Evolutionary conservation across 2,888 invertebrate genomes (phyloP), one percentile per base, ranked within the genome.

Genomic region (Campopleginae sp.): DNA sequence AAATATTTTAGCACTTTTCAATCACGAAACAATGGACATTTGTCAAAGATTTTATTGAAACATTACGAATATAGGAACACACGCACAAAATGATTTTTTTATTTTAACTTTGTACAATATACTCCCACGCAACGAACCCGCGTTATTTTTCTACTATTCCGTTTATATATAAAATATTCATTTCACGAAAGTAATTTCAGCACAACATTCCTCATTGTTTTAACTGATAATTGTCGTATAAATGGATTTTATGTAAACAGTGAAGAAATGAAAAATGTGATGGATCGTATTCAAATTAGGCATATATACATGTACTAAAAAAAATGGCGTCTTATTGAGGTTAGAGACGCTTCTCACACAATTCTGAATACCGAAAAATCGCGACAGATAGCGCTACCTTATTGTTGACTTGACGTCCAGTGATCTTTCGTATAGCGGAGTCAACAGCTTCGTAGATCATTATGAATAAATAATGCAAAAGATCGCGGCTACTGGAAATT

Each of bases 261-360:
- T 10, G 61, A 71, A 33, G 70, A 17, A 33, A 46, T 31, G 33
- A 78, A 61, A 78, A 77, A 68, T 23, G 65, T 51, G 54, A 51
- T 72, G 14, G n/a, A 70, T 70, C 70, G 58, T 65, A 72, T 80
- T 80, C 80, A 80, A 80, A 80, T 65, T 17, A 48, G 10, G 44
- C 38, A 76, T 63, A 72, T 72, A 65, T 58, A 58, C 61, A 58
- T 54, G 80, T 42, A 61, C 10, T 33, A 33, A 27, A 63, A 80
- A 80, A 80, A 71, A 80, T 80, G 80, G 80, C 80, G 72, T 72
- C 72, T 0, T 7, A 44, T 72, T 72, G 38, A 80, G 80, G 80
- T 80, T 80, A 80, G 27, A 42, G 51, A 72, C 44, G 48, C 48
- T 61, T 27, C 27, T 12, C 19, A 61, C 31, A 70, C 14, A 23